Evolutionary conservation across 2,888 invertebrate genomes (phyloP), one percentile per base, ranked within the genome.

Genomic region (Nephrotoma flavescens): DNA sequence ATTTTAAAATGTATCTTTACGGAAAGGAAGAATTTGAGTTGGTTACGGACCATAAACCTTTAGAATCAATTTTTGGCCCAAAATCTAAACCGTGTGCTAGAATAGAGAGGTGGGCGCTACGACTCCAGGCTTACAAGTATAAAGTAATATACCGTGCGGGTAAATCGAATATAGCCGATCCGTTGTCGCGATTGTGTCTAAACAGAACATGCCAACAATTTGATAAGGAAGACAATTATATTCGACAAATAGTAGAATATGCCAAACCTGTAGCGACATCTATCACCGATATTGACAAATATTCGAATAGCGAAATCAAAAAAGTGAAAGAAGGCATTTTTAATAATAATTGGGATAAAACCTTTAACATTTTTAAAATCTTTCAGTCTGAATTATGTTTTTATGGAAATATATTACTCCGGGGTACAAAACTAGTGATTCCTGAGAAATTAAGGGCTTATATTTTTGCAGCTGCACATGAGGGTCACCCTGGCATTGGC

Each of bases 1-100:
- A 89, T 86, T 92, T 92, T 88, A 89, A 91, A 86, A 88, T 89
- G 31, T 92, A 90, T 87, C 83, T 92, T 3, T 90, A 88, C 87
- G 92, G 92, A 0, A 44, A 44, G 9, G 88, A 90, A 12, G 88
- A 89, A n/a, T 92, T 92, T 88, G 90, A 89, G 0, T 88, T 90
- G 41, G 83, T 88, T n/a, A 88, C 87, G 7, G 88, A 88, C 86
- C 88, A 88, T 83, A 88, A 88, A 45, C 90, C 92, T 0, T 87
- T 92, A 7, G 89, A 90, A 86, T 87, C 87, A 1, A 88, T 90
- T 42, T 90, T 90, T 86, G 87, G 88, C 0, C 87, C 88, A 19
- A 88, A 86, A 86, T 88, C 88, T 3, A 88, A 88, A 87, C 88
- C 89, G 11, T 89, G 89, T 87, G 89, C 89, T 1, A 86, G 89